Percentiles rank a stretch among this genome's conserved stretches.
These are phyloP conservation scores for Galeopterus variegatus DNA, from an alignment of 2,113 vertebrate species.

Conservation along the genomic window DNA sequence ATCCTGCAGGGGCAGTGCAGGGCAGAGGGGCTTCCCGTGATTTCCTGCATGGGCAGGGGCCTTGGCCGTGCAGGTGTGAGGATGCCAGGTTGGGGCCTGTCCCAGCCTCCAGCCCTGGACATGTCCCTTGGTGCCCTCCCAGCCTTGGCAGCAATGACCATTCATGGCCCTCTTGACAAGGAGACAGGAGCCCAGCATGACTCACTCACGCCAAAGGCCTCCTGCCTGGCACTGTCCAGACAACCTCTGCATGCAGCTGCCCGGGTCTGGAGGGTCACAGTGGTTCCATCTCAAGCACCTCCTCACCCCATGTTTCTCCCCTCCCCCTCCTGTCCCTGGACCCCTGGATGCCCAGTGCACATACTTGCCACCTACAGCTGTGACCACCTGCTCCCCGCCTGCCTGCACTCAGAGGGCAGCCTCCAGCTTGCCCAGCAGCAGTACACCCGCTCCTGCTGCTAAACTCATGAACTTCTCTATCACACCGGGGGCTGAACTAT, in stretches of 20 bases:
- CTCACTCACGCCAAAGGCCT: rapidly evolving
- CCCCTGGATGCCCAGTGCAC: neutral
- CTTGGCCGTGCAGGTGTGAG: neutral
- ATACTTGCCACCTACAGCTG: rapidly evolving
- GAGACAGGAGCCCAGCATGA: neutral
- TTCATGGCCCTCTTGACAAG: neutral
- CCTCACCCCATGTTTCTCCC: rapidly evolving
- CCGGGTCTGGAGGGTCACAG: neutral
- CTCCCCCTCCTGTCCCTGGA: neutral
- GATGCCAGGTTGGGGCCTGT: neutral
- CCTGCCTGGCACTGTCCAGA: rapidly evolving
- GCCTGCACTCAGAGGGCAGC: no score
- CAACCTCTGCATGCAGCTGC: neutral
- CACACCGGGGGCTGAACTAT: rapidly evolving
- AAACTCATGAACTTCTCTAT: no score
- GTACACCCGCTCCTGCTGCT: neutral
- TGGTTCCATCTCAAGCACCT: neutral
- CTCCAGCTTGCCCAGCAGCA: rapidly evolving
- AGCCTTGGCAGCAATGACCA: neutral
- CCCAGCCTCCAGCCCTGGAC: no score
- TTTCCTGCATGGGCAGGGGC: neutral
- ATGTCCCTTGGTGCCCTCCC: rapidly evolving
- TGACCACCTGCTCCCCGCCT: no score
- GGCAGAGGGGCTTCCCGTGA: neutral
- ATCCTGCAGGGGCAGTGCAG: rapidly evolving